These are phyloP conservation scores for Pogonocichla stellata DNA, from an alignment of 2,113 vertebrate genomes.

Conservation along the genomic window DNA sequence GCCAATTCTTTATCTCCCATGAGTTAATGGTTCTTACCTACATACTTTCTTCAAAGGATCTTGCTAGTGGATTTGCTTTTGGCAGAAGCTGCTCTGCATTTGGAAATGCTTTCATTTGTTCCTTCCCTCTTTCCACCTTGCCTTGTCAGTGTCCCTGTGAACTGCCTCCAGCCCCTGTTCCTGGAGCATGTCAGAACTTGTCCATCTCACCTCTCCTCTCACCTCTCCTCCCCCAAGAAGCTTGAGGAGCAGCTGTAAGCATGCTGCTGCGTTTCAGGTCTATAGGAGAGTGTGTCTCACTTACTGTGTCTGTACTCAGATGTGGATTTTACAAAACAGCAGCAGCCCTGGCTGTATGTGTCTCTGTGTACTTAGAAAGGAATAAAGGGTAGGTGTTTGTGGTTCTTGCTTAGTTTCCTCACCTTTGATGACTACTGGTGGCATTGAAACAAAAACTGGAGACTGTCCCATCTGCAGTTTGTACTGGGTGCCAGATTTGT, in stretches of 20 bases:
- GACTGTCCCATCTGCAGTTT: background rate
- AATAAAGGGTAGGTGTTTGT: background rate
- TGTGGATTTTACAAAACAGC: background rate
- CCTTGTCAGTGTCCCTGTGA: background rate
- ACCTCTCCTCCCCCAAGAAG: background rate
- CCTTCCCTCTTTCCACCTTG: background rate
- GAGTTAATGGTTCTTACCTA: conserved; percentile 4
- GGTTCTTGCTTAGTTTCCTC: background rate
- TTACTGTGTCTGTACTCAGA: background rate
- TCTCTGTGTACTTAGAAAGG: background rate
- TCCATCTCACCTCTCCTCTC: background rate
- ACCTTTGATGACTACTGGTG: background rate
- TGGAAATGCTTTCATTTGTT: background rate
- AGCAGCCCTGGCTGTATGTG: background rate
- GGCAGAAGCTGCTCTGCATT: background rate
- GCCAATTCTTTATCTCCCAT: background rate
- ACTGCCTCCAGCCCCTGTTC: background rate
- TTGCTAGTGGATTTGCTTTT: background rate
- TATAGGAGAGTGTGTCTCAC: background rate
- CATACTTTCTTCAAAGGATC: conserved; percentile 1
- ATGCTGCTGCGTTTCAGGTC: background rate
- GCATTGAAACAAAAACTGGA: background rate
- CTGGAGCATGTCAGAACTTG: conserved; percentile 5
- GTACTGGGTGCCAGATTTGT: background rate
- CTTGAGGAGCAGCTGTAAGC: background rate